Conservation (phyloP, 2,797 vertebrate genomes). For the Podarcis lilfordi region DNA sequence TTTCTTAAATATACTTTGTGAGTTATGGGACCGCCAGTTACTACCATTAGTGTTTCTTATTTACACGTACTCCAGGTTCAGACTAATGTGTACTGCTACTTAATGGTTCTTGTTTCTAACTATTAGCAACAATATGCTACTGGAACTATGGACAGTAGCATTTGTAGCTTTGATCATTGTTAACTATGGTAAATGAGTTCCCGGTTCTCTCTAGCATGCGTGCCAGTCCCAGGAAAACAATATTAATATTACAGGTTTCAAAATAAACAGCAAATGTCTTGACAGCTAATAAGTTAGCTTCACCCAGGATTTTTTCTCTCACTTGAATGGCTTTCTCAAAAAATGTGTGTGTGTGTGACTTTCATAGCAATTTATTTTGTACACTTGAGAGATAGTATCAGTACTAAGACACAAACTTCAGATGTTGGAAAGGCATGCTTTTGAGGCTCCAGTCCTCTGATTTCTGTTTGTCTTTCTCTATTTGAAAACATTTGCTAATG, state of each 20-base stretch:
- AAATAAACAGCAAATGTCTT: not conserved
- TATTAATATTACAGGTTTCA: not conserved
- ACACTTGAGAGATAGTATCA: slow-evolving; percentile 24
- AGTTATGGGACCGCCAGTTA: not conserved
- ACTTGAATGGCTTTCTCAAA: not conserved
- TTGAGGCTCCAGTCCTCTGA: slow-evolving; percentile 49
- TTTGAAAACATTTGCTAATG: slow-evolving; percentile 55
- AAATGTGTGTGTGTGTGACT: not conserved
- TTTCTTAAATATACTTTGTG: not conserved
- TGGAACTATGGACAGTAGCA: not conserved
- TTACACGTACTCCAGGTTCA: not conserved
- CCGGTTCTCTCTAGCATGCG: not conserved
- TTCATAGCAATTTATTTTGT: slow-evolving; percentile 57
- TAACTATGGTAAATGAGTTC: not conserved
- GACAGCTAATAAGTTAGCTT: not conserved
- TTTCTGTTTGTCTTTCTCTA: slow-evolving; percentile 50
- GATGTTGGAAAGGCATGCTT: slow-evolving; percentile 42
- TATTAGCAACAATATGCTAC: not conserved
- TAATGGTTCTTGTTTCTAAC: not conserved
- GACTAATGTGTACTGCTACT: not conserved
- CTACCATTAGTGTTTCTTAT: not conserved
- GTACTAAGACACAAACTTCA: slow-evolving; percentile 48
- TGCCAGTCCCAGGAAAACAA: not conserved
- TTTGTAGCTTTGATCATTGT: not conserved
- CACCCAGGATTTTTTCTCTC: not conserved